Conservation (phyloP, 2,888 invertebrate species). For the Stramonita haemastoma region DNA sequence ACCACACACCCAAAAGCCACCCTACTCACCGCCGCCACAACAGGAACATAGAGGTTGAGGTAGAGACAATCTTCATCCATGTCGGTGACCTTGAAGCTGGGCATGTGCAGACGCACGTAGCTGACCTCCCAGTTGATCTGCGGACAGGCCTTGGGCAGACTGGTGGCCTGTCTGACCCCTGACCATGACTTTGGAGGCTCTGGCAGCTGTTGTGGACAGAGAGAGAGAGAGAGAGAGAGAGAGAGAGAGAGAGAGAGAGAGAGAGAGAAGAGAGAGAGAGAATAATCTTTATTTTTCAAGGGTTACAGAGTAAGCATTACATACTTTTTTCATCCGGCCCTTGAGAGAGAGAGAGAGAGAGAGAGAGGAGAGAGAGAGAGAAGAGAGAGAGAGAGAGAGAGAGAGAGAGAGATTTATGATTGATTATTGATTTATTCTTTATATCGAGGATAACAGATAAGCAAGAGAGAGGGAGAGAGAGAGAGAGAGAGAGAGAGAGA, state of each 20-base stretch:
- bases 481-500: slow-evolving; percentile 1
- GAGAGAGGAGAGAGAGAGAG: background rate
- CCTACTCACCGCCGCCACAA: background rate
- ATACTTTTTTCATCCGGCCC: too few species aligned
- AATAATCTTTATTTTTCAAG: too few species aligned
- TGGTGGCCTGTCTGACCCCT: slow-evolving; percentile 33
- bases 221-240: background rate
- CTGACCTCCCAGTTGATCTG: slow-evolving; percentile 44
- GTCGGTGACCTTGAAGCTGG: slow-evolving; percentile 45
- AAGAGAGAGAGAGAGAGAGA: background rate
- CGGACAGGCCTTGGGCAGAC: slow-evolving; percentile 53
- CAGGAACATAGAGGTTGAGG: slow-evolving; percentile 56
- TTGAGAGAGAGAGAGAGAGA: too few species aligned
- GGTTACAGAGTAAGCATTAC: too few species aligned
- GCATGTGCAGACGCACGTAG: slow-evolving; percentile 52
- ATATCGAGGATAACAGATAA: background rate
- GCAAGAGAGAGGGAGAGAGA: background rate
- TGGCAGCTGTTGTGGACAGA: slow-evolving; percentile 45
- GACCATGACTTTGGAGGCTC: slow-evolving; percentile 48
- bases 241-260: slow-evolving; percentile 2
- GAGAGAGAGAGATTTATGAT: background rate
- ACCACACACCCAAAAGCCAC: background rate
- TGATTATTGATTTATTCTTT: background rate
- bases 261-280: background rate
- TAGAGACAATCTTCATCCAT: slow-evolving; percentile 57